phyloP scores from a whole-genome alignment of 1,140 invertebrate genomes.

The Yoshiicerus persimilis region DNA sequence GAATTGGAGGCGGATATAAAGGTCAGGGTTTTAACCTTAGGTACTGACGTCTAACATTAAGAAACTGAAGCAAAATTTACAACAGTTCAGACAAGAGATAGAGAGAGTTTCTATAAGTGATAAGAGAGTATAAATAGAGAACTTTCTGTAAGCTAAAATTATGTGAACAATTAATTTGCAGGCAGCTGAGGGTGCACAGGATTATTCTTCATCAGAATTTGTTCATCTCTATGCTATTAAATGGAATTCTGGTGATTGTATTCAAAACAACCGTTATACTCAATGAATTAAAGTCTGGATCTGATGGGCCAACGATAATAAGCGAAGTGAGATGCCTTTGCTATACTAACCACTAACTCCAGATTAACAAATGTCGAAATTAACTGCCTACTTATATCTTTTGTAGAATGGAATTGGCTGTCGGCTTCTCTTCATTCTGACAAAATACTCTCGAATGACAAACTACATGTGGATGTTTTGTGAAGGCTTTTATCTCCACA shows the following conservation, averaged over 20 bases:
- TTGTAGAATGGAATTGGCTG: conserved; percentile 55
- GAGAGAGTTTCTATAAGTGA: too few species aligned
- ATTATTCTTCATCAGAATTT: conserved; percentile 62
- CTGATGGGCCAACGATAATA: conserved; percentile 44
- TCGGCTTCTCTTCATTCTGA: conserved; percentile 56
- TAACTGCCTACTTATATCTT: background rate
- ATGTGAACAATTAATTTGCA: conserved; percentile 48
- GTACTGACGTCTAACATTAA: too few species aligned
- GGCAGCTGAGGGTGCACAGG: conserved; percentile 55
- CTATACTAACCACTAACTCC: background rate
- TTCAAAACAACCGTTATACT: conserved; percentile 56
- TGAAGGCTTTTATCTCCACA: conserved; percentile 59
- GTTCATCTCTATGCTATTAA: conserved; percentile 59
- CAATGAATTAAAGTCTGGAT: conserved; percentile 49
- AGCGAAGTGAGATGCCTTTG: conserved; percentile 38
- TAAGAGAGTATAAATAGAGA: too few species aligned
- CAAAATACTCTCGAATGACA: conserved; percentile 60
- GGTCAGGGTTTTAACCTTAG: too few species aligned
- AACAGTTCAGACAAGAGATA: too few species aligned
- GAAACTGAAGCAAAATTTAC: too few species aligned
- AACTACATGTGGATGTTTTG: conserved; percentile 67
- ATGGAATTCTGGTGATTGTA: conserved; percentile 54
- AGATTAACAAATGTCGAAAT: background rate
- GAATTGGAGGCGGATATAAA: too few species aligned
- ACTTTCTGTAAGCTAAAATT: background rate